Evolutionary conservation across 2,113 vertebrate genomes (phyloP), one percentile per base, ranked within the genome.

Genomic region (Neogobius melanostomus): DNA sequence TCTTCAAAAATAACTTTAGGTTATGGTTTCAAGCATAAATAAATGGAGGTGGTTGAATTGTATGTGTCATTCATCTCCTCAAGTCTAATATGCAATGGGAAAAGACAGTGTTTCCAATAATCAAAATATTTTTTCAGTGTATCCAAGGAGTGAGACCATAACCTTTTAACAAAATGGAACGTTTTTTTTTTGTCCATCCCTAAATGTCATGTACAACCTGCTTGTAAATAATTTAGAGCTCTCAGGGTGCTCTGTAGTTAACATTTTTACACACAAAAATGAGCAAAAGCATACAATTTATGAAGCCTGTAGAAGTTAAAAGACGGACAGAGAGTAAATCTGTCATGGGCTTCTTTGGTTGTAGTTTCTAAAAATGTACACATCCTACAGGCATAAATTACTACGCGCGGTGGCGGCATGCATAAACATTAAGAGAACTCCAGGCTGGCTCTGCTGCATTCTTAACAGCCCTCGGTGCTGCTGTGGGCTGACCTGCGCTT

Each of bases 381-480:
- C 46, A 36, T 7, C 57, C 74, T 77, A 49, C 65, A 76, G 80
- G 68, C 65, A 72, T 45, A 69, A 75, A 71, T 75, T 45, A 45
- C 64, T 64, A 75, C 74, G 66, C 73, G 74, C 69, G 64, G 69
- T 60, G 64, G 69, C 70, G 63, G 70, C 74, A 76, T 70, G 82
- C 44, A 76, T 75, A 76, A 79, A 84, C 71, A 85, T 80, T 49
- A 80, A 71, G 43, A 67, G 16, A 12, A 69, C 72, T 69, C 53
- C 53, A 46, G 57, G 47, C 71, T 72, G 46, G 59, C 69, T 75
- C 49, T 51, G 57, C 54, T 52, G 14, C 71, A 71, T 60, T 47
- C 46, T 69, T 66, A 67, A 74, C 61, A 61, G 64, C 45, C 59
- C 16, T 16, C 43, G 61, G 48, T 21, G 52, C 36, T 21, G 28